phyloP scores from a whole-genome alignment of 2,888 invertebrate species.

The Eutolmus rufibarbis region DNA sequence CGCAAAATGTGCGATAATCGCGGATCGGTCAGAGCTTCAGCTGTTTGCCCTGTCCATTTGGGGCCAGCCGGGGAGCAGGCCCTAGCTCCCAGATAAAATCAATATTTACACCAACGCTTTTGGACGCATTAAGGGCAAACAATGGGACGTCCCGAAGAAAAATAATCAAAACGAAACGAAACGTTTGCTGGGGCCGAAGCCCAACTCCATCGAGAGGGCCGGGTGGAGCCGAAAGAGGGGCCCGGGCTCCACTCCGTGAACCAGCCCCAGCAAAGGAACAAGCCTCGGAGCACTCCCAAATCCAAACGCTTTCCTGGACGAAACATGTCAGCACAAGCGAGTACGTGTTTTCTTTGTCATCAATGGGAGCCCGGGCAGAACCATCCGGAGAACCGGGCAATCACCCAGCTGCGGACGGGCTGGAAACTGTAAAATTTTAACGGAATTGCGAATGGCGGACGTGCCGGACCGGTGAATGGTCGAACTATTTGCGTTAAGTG shows the following conservation, averaged over 20 bases:
- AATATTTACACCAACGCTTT: constrained; percentile 33
- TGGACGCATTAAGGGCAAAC: constrained; percentile 31
- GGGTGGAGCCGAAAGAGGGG: not conserved
- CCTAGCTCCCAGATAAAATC: constrained; percentile 8
- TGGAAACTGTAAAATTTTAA: not conserved
- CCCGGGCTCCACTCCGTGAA: not conserved
- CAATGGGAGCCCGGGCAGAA: constrained; percentile 45
- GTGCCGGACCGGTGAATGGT: not conserved
- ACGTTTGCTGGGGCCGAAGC: not conserved
- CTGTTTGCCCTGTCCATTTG: not conserved
- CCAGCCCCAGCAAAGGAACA: not conserved
- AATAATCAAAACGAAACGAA: constrained; percentile 39
- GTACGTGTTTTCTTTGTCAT: constrained; percentile 47
- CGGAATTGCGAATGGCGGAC: not conserved
- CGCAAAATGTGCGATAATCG: not conserved
- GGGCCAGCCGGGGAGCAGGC: not conserved
- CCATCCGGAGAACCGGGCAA: constrained; percentile 32
- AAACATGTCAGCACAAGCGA: constrained; percentile 43
- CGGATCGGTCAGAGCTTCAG: not conserved
- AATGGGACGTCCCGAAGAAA: constrained; percentile 22
- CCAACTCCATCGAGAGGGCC: not conserved
- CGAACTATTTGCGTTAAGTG: not conserved
- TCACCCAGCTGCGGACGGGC: not conserved
- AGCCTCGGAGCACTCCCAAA: constrained; percentile 28
- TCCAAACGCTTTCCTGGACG: constrained; percentile 39